phyloP scores from a whole-genome alignment of 2,888 invertebrate species.

The Idaea straminata region DNA sequence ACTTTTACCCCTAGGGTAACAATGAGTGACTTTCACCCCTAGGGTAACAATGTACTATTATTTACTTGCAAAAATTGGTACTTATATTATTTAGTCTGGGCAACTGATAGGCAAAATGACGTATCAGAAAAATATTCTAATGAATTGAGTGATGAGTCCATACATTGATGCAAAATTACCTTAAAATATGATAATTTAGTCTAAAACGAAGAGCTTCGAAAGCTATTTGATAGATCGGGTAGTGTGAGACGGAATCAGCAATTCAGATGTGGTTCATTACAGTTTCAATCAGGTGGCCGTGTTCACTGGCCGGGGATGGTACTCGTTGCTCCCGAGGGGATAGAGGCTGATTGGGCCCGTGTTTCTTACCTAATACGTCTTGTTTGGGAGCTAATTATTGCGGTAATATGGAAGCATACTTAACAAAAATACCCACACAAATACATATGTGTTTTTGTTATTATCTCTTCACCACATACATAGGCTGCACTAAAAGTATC shows the following conservation, averaged over 20 bases:
- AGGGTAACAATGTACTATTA: too few species aligned
- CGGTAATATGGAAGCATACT: not conserved
- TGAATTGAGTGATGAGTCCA: not conserved
- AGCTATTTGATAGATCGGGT: not conserved
- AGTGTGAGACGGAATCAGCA: slow-evolving; percentile 1
- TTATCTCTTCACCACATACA: too few species aligned
- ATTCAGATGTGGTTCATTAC: not conserved
- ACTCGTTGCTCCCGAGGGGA: not conserved
- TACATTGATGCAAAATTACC: not conserved
- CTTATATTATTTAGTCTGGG: too few species aligned
- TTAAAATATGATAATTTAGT: not conserved
- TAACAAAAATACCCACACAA: not conserved
- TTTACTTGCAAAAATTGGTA: too few species aligned
- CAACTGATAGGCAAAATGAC: too few species aligned
- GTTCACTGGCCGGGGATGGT: not conserved
- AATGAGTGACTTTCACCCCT: too few species aligned
- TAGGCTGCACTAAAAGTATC: too few species aligned
- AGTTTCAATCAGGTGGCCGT: not conserved
- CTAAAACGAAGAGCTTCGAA: slow-evolving; percentile 6
- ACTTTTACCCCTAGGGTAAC: too few species aligned
- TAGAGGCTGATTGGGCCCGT: not conserved
- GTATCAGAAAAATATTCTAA: not conserved
- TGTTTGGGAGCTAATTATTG: not conserved
- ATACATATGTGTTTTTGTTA: not conserved
- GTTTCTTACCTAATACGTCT: not conserved